Evolutionary conservation across 2,797 vertebrate species (phyloP), one percentile per base, ranked within the genome.

Genomic region (Spatula clypeata): DNA sequence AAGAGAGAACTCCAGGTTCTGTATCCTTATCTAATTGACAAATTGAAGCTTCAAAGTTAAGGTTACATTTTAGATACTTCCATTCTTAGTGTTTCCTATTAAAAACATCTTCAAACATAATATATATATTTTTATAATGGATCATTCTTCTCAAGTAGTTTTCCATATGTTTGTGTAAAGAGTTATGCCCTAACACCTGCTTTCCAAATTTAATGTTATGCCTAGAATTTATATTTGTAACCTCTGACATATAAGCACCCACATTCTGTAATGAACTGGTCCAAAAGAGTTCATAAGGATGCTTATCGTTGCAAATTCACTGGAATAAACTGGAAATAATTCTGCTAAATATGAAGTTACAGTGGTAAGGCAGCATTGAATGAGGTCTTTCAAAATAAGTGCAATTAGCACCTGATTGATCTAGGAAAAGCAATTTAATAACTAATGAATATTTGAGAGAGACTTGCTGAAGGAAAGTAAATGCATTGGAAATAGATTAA

Each of bases 381-480:
- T 83, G 29, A 66, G 6, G 13, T 72, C 47, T 88, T 90, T 93
- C 76, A 75, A 80, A 91, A 23, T 49, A 75, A 83, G 38, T 72
- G n/a, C 57, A 94, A 49, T 73, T 90, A 93, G 6, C 42, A 79
- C 42, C 34, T 90, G 51, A 70, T 70, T 93, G 34, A 72, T 79
- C 51, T 70, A 60, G 36, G 26, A 84, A 93, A 91, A 79, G 6
- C 9, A 83, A 75, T 86, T 91, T 88, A 88, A 89, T 94, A 86
- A 86, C 69, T 88, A 86, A 86, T 72, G 45, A 83, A 69, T 88
- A 64, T 75, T 80, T 47, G 85, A 90, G 38, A 72, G 40, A 94
- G 9, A n/a, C 36, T 58, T 66, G 16, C 32, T 77, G 31, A 36
- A 58, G 45, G 44, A 90, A 77, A 65, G 18, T 42, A 84, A 91